Evolutionary conservation across 2,888 invertebrate species (phyloP).

Genomic region (Hedychridium roseum): DNA sequence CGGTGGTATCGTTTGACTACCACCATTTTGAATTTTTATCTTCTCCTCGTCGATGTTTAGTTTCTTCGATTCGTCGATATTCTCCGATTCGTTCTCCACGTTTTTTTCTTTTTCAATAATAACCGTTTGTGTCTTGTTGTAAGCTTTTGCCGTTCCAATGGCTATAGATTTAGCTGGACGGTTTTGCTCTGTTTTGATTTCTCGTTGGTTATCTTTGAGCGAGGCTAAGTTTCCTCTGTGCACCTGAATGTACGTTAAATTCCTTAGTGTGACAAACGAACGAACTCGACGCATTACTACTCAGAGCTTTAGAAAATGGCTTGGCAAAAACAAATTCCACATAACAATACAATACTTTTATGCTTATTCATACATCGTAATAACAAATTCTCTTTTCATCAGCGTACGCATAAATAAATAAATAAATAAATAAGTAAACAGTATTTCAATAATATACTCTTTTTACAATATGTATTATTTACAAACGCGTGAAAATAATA

Average conservation of each 20-base stretch:
- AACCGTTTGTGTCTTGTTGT: conserved; percentile 44
- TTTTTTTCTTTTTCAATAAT: conserved; percentile 53
- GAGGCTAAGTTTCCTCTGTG: conserved; percentile 59
- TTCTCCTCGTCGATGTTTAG: conserved; percentile 51
- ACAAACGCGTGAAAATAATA: too few relatives aligned
- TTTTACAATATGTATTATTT: too few relatives aligned
- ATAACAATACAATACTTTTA: too few relatives aligned
- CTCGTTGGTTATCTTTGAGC: conserved; percentile 57
- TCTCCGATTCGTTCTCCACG: conserved; percentile 47
- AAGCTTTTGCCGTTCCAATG: conserved; percentile 52
- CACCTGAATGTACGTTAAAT: conserved; percentile 54
- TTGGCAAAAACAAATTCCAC: too few relatives aligned
- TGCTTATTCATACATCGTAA: not conserved
- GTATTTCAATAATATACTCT: too few relatives aligned
- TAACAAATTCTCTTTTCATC: conserved; percentile 15
- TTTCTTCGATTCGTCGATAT: conserved; percentile 48
- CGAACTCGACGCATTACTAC: too few relatives aligned
- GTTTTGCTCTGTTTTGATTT: conserved; percentile 52
- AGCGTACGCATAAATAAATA: too few relatives aligned
- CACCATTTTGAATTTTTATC: conserved; percentile 57
- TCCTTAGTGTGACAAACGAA: conserved; percentile 38
- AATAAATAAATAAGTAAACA: too few relatives aligned
- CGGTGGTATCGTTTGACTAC: conserved; percentile 69
- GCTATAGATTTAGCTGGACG: conserved; percentile 48
- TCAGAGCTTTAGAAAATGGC: too few relatives aligned